Evolutionary conservation across 2,888 invertebrate species (phyloP).

Genomic region (Ferrisia virgata): DNA sequence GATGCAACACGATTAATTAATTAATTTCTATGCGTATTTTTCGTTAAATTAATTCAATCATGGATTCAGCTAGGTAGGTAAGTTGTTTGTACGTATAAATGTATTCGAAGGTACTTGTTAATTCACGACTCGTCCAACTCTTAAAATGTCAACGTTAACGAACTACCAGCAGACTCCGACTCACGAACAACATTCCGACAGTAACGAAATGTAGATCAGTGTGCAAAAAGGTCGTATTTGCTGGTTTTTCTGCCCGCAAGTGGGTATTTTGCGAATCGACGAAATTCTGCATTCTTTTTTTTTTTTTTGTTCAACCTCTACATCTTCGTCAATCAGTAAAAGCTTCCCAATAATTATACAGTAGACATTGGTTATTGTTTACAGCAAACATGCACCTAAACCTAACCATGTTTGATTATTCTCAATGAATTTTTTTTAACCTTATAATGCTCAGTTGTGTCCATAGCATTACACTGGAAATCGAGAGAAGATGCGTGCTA

Average conservation of each 20-base stretch:
- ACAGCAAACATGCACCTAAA: too few relatives aligned
- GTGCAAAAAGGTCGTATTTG: constrained; percentile 20
- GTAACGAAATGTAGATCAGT: constrained; percentile 28
- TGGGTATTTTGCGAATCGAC: too few relatives aligned
- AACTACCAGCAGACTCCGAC: background rate
- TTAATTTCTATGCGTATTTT: constrained; percentile 10
- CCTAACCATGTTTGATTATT: background rate
- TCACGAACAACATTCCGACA: background rate
- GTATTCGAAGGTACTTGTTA: too few relatives aligned
- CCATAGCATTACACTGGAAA: too few relatives aligned
- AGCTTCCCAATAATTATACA: too few relatives aligned
- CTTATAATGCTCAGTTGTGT: too few relatives aligned
- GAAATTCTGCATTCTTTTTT: constrained; percentile 1
- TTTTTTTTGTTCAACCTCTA: too few relatives aligned
- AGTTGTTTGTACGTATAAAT: too few relatives aligned
- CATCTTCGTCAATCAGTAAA: too few relatives aligned
- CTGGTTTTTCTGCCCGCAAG: background rate
- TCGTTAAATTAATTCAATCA: constrained; percentile 8
- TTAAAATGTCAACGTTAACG: background rate
- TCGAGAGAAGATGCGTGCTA: background rate
- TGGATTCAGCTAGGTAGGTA: too few relatives aligned
- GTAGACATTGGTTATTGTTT: too few relatives aligned
- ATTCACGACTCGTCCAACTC: background rate
- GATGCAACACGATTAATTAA: constrained; percentile 23
- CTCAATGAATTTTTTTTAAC: background rate